Conservation (phyloP, 1,140 invertebrate genomes). For the Drosophila pseudoananassae region DNA sequence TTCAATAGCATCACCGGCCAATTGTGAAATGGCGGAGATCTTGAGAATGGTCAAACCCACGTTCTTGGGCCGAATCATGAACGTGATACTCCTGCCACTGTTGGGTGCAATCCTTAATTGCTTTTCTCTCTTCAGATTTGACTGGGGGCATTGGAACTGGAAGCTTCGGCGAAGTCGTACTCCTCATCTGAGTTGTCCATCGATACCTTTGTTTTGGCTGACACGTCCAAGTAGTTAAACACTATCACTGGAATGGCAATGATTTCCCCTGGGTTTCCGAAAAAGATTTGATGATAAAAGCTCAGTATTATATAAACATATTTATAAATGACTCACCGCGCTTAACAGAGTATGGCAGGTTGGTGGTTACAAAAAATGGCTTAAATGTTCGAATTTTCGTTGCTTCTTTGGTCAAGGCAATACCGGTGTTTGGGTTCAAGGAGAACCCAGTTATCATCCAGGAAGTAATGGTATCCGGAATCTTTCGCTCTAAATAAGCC, state of each 20-base stretch:
- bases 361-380: conserved; percentile 93
- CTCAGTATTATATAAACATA: no score
- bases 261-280: conserved; percentile 56
- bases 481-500: conserved; percentile 83
- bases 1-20: conserved; percentile 90
- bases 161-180: conserved; percentile 90
- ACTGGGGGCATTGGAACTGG: conserved; percentile 86
- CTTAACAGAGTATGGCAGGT: conserved; percentile 93
- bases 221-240: conserved; percentile 85
- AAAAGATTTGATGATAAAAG: neutral
- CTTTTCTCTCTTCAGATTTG: conserved; percentile 86
- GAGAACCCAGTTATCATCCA: conserved; percentile 97
- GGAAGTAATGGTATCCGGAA: conserved; percentile 96
- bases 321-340: conserved; percentile 85
- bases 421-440: conserved; percentile 91
- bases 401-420: conserved; percentile 91
- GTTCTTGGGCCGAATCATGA: conserved; percentile 91
- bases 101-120: conserved; percentile 86
- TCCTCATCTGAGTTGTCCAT: conserved; percentile 92
- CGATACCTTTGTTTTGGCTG: conserved; percentile 91
- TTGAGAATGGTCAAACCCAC: conserved; percentile 91
- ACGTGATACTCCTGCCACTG: conserved; percentile 89
- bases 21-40: conserved; percentile 88
- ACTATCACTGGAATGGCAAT: conserved; percentile 74
- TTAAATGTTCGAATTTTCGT: conserved; percentile 93